Conservation (phyloP, 2,113 vertebrate species). For the Mustelus asterias region DNA sequence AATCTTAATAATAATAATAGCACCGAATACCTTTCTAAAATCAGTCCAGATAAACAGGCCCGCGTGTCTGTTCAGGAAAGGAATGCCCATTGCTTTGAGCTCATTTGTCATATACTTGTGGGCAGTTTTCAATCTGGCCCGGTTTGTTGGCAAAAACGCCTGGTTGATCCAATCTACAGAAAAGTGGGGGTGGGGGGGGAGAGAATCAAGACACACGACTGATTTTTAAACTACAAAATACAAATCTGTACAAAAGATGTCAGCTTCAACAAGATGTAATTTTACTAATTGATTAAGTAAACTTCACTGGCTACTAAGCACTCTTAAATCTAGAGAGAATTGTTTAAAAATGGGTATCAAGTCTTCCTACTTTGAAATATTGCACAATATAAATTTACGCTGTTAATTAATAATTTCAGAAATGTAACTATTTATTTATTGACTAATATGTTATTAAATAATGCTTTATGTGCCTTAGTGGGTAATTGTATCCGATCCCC, state of each 20-base stretch:
- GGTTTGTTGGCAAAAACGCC: slow-evolving; percentile 77
- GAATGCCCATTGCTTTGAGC: slow-evolving; percentile 68
- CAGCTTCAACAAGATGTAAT: not conserved
- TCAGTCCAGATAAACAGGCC: slow-evolving; percentile 87
- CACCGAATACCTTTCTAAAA: slow-evolving; percentile 72
- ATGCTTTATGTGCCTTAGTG: not conserved
- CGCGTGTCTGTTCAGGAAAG: slow-evolving; percentile 70
- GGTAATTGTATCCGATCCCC: not conserved
- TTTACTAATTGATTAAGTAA: not conserved
- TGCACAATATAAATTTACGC: too few relatives aligned
- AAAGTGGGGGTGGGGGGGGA: slow-evolving; percentile 38
- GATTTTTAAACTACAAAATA: not conserved
- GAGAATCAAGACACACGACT: not conserved
- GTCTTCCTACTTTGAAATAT: too few relatives aligned
- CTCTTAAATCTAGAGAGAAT: not conserved
- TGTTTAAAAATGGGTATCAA: too few relatives aligned
- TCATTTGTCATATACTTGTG: slow-evolving; percentile 70
- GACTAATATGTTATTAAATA: not conserved
- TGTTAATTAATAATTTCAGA: not conserved
- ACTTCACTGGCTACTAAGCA: not conserved
- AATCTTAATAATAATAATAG: not conserved
- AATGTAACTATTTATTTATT: not conserved
- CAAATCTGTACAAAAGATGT: not conserved
- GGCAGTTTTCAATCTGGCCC: slow-evolving; percentile 68
- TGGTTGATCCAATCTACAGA: slow-evolving; percentile 78